These are phyloP conservation scores for Epiblema foenella DNA, from an alignment of 2,888 invertebrate species.

Conservation along the genomic window DNA sequence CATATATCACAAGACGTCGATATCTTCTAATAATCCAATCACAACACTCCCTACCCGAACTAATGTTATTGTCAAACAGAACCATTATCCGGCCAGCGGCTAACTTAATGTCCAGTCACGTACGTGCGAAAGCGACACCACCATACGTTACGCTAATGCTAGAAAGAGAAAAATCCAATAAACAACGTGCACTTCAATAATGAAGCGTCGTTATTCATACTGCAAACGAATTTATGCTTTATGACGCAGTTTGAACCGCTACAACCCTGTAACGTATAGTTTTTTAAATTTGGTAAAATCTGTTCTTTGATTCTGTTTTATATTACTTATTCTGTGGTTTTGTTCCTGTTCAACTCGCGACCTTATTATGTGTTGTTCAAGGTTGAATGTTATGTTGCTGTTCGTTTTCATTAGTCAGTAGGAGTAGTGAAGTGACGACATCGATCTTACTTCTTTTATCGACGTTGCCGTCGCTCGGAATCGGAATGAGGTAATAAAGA, in stretches of 20 bases:
- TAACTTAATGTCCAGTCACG: conserved; percentile 79
- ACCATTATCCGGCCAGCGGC: conserved; percentile 73
- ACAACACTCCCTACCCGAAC: conserved; percentile 73
- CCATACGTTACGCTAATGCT: conserved; percentile 48
- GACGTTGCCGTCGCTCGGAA: conserved; percentile 65
- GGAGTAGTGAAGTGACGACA: conserved; percentile 64
- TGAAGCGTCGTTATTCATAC: conserved; percentile 43
- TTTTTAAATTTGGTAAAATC: conserved; percentile 48
- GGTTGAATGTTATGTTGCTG: conserved; percentile 44
- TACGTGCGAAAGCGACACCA: conserved; percentile 54
- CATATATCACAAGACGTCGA: conserved; percentile 73
- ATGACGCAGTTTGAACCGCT: conserved; percentile 17
- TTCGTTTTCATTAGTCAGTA: conserved; percentile 62
- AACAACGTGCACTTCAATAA: conserved; percentile 59
- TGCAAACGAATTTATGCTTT: conserved; percentile 42
- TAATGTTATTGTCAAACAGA: conserved; percentile 80
- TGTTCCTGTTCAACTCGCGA: not conserved
- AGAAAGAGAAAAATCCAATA: conserved; percentile 59
- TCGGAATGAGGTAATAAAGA: conserved; percentile 73
- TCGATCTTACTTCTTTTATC: conserved; percentile 75
- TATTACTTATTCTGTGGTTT: no score
- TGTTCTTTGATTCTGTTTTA: conserved; percentile 46
- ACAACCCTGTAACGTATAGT: conserved; percentile 47
- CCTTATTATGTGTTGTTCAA: not conserved
- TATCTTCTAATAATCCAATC: conserved; percentile 81